phyloP scores from a whole-genome alignment of 1,140 invertebrate genomes.

The Drosophila sp. region DNA sequence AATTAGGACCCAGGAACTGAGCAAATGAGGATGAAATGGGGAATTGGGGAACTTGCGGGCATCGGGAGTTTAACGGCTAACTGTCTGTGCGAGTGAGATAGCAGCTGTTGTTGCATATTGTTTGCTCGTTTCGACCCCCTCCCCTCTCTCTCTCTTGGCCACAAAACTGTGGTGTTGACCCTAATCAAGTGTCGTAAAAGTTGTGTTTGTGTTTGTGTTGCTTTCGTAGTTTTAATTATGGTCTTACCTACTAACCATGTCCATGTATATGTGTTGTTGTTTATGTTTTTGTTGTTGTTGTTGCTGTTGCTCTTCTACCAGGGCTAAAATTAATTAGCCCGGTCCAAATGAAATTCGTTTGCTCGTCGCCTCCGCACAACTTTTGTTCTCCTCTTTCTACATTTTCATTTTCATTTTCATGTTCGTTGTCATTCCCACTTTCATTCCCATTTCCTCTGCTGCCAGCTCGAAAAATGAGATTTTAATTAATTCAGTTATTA shows the following conservation, averaged over 20 bases:
- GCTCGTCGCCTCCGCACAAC: conserved; percentile 1
- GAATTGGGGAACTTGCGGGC: not conserved
- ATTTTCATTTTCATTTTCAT: conserved; percentile 30
- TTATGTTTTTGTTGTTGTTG: too few species aligned
- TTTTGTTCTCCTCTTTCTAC: not conserved
- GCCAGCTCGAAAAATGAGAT: conserved; percentile 68
- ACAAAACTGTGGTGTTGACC: conserved; percentile 50
- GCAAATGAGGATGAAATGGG: not conserved
- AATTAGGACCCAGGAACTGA: conserved; percentile 55
- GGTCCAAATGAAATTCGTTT: conserved; percentile 19
- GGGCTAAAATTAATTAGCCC: conserved; percentile 71
- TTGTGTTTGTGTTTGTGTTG: conserved; percentile 42
- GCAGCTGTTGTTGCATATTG: conserved; percentile 45
- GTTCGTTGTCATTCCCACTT: conserved; percentile 25
- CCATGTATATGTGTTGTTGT: too few species aligned
- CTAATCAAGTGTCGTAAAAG: conserved; percentile 81
- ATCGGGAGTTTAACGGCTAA: conserved; percentile 1
- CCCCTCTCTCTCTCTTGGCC: not conserved
- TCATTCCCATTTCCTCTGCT: conserved; percentile 29
- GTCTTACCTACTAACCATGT: conserved; percentile 25
- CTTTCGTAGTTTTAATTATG: conserved; percentile 70
- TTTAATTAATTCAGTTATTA: conserved; percentile 83
- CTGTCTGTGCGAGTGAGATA: conserved; percentile 40
- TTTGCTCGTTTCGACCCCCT: conserved; percentile 2
- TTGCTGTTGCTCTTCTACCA: not conserved